A percentile compares a stretch with the other conserved stretches of the same genome.
Evolutionary conservation across 2,113 vertebrate genomes (phyloP).

Genomic region (Kobus ellipsiprymnus): DNA sequence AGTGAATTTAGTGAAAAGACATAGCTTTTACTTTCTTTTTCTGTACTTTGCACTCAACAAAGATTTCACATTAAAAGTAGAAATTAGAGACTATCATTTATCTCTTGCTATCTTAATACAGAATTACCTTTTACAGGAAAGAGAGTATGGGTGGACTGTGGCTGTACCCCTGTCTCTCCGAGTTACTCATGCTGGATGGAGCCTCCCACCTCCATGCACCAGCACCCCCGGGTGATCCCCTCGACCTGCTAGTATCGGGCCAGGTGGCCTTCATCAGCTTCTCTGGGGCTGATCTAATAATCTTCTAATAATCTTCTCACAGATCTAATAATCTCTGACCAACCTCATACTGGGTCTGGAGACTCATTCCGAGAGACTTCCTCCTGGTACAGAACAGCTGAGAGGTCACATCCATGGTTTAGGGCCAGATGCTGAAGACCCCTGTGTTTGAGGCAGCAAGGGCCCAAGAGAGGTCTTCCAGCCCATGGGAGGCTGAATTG

Average conservation of each 20-base stretch:
- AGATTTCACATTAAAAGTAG: neutral
- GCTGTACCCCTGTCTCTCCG: neutral
- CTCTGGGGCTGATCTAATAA: neutral
- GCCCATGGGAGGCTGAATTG: neutral
- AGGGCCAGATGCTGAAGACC: neutral
- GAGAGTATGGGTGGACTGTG: neutral
- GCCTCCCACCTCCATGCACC: neutral
- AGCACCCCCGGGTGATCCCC: fast-evolving
- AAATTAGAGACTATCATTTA: neutral
- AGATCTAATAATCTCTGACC: neutral
- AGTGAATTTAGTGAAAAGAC: neutral
- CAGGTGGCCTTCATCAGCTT: fast-evolving
- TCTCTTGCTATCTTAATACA: neutral
- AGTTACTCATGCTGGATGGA: neutral
- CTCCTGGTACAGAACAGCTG: neutral
- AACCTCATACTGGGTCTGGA: neutral
- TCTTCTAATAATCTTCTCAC: neutral
- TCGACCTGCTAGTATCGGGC: fast-evolving
- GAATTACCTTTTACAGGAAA: neutral
- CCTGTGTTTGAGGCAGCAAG: neutral
- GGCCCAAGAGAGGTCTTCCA: neutral
- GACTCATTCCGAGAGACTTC: neutral
- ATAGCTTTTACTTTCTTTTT: neutral
- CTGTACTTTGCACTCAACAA: neutral
- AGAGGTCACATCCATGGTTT: neutral